These are phyloP conservation scores for Theodoxus fluviatilis DNA, from an alignment of 2,888 invertebrate genomes.

Conservation along the genomic window DNA sequence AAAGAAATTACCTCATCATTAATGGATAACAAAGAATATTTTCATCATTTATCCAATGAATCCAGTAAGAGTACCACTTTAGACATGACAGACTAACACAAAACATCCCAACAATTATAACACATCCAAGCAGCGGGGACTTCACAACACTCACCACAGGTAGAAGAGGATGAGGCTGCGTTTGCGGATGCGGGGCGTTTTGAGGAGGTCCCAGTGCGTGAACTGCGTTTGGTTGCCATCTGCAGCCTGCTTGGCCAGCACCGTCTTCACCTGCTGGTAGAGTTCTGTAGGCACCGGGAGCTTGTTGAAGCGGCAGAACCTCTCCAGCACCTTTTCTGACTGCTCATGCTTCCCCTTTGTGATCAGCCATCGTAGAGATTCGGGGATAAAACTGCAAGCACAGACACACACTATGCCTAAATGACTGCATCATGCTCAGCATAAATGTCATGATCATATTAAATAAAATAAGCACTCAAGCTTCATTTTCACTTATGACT, in stretches of 20 bases:
- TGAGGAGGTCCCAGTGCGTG: conserved; percentile 49
- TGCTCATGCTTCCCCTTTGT: conserved; percentile 41
- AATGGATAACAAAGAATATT: too few species aligned
- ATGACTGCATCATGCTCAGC: not conserved
- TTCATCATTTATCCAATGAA: too few species aligned
- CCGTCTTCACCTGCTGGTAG: conserved; percentile 36
- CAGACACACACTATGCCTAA: not conserved
- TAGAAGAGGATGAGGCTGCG: conserved; percentile 56
- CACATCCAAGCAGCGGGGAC: too few species aligned
- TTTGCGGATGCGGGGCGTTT: conserved; percentile 51
- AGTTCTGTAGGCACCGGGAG: conserved; percentile 41
- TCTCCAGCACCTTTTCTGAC: conserved; percentile 41
- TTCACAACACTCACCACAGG: conserved; percentile 54
- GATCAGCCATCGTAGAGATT: conserved; percentile 59
- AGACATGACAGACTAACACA: too few species aligned
- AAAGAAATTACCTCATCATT: too few species aligned
- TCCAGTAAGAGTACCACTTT: too few species aligned
- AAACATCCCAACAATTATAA: too few species aligned
- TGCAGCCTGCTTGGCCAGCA: conserved; percentile 38
- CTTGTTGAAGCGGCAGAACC: conserved; percentile 45
- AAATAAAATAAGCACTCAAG: too few species aligned
- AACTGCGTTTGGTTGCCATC: conserved; percentile 34
- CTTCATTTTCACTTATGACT: too few species aligned
- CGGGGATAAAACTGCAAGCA: conserved; percentile 52
- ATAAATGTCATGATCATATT: too few species aligned